Conservation (phyloP, 1,140 invertebrate genomes). For the Aphelenchoides fujianensis region DNA sequence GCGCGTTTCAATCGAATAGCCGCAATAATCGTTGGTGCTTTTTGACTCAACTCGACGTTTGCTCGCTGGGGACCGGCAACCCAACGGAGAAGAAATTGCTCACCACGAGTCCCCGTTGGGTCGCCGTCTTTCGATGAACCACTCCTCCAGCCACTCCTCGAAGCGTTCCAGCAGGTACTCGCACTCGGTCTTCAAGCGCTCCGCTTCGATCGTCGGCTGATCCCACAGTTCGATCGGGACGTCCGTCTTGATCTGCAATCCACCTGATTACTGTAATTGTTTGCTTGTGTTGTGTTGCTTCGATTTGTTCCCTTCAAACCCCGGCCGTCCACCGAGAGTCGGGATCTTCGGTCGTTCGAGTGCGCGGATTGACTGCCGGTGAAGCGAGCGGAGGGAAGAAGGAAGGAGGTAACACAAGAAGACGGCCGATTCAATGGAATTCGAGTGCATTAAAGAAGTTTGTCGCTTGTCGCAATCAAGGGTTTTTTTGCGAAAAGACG, state of each 20-base stretch:
- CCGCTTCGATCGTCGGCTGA: constrained; percentile 47
- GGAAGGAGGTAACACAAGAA: too few species aligned
- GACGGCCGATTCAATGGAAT: neutral
- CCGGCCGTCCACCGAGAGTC: too few species aligned
- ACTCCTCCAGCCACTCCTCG: constrained; percentile 50
- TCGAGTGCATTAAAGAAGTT: neutral
- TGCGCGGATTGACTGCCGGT: neutral
- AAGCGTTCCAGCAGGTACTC: constrained; percentile 52
- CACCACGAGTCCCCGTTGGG: constrained; percentile 1
- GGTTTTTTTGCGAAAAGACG: too few species aligned
- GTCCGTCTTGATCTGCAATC: constrained; percentile 46
- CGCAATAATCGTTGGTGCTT: too few species aligned
- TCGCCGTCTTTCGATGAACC: constrained; percentile 42
- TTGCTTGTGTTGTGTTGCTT: too few species aligned
- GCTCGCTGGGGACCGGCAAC: too few species aligned
- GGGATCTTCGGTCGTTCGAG: neutral
- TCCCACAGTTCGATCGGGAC: constrained; percentile 55
- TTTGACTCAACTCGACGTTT: too few species aligned
- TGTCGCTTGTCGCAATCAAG: too few species aligned
- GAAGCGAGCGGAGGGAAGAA: neutral
- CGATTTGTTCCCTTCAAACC: too few species aligned
- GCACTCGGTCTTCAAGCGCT: constrained; percentile 43
- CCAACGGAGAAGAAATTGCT: too few species aligned
- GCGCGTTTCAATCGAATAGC: too few species aligned
- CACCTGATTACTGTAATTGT: neutral